Evolutionary conservation across 1,140 invertebrate genomes (phyloP).

Genomic region (Ganaspis sp.): DNA sequence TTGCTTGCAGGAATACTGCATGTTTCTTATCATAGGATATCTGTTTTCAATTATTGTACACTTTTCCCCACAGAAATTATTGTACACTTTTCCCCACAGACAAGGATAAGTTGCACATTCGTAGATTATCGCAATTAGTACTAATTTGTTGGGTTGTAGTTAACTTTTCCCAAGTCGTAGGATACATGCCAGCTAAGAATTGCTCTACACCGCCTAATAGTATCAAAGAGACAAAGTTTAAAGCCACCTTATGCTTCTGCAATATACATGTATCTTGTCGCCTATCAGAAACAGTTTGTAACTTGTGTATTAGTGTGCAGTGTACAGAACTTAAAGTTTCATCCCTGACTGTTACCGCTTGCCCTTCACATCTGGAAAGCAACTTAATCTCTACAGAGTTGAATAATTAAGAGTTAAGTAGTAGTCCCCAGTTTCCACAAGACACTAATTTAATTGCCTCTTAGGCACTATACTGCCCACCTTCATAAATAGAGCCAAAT

Average conservation of each 20-base stretch:
- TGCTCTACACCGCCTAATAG: not conserved
- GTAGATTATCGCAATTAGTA: conserved; percentile 1
- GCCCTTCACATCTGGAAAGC: conserved; percentile 48
- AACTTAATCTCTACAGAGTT: conserved; percentile 63
- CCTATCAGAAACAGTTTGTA: conserved; percentile 63
- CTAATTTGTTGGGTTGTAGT: not conserved
- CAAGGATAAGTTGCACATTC: conserved; percentile 47
- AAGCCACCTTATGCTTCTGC: conserved; percentile 36
- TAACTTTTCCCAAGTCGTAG: not conserved
- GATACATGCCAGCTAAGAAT: not conserved
- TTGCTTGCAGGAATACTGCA: conserved; percentile 32
- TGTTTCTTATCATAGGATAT: no score
- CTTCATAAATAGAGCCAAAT: conserved; percentile 35
- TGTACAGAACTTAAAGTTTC: conserved; percentile 63
- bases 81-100: no score
- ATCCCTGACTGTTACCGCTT: conserved; percentile 44
- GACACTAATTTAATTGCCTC: conserved; percentile 62
- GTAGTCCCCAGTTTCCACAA: conserved; percentile 57
- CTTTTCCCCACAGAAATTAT: no score
- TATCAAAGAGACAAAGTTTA: conserved; percentile 57
- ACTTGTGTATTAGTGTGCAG: conserved; percentile 55
- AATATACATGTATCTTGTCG: conserved; percentile 42
- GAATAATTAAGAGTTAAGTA: conserved; percentile 67
- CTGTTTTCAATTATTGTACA: no score
- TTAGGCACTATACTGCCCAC: conserved; percentile 51